These are phyloP conservation scores for Sebastes diaconus DNA, from an alignment of 2,797 vertebrate genomes.

Conservation along the genomic window DNA sequence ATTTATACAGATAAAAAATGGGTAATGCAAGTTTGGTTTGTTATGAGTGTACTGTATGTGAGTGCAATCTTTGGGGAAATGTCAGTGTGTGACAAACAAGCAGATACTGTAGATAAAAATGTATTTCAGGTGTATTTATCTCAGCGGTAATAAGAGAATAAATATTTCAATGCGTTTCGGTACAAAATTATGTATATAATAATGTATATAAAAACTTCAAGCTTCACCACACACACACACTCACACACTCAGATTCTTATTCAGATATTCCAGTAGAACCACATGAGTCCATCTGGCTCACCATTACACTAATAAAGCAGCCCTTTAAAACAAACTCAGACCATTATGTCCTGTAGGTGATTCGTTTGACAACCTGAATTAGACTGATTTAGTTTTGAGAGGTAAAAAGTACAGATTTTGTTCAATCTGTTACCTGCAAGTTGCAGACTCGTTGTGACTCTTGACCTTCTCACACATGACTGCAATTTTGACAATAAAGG, in stretches of 20 bases:
- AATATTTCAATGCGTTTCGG: not conserved
- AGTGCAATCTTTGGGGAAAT: not conserved
- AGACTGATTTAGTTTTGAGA: not conserved
- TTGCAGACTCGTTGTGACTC: not conserved
- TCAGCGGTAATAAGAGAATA: not conserved
- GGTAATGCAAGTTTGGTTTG: not conserved
- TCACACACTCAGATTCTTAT: slow-evolving; percentile 1
- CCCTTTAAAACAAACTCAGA: not conserved
- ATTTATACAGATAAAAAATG: not conserved
- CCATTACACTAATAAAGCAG: not conserved
- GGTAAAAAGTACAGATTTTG: not conserved
- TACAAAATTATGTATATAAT: not conserved
- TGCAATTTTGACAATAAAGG: not conserved
- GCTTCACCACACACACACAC: not conserved
- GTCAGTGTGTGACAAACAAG: not conserved
- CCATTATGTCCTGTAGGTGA: not conserved
- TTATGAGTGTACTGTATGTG: not conserved
- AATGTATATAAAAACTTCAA: not conserved
- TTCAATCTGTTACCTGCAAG: not conserved
- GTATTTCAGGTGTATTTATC: not conserved
- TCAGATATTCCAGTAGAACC: slow-evolving; percentile 20
- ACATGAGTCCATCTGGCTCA: slow-evolving; percentile 33
- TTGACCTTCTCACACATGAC: not conserved
- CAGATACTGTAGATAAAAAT: not conserved
- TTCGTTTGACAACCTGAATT: not conserved